Conservation (phyloP, 30 jellyfish, hydroid and myxozoan genomes). For the Turritopsis dohrnii region DNA sequence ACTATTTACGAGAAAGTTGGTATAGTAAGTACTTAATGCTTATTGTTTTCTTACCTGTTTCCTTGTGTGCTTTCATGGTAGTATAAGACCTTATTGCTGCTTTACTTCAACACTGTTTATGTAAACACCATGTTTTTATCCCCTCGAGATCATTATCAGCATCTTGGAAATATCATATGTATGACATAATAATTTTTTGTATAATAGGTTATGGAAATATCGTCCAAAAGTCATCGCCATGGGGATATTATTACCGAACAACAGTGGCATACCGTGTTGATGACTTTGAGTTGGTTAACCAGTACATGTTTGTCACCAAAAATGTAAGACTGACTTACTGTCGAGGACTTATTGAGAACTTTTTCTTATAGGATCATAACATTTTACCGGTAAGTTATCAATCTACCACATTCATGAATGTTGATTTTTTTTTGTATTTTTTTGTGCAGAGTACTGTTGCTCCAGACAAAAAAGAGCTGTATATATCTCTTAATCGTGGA, state of each 20-base stretch:
- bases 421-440: not conserved
- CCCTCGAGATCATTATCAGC: no score
- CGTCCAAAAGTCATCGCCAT: slow-evolving; percentile 10
- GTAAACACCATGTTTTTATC: no score
- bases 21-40: not conserved
- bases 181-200: not conserved
- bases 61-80: not conserved
- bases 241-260: slow-evolving; percentile 51
- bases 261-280: slow-evolving; percentile 48
- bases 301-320: slow-evolving; percentile 73
- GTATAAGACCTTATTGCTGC: no score
- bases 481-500: slow-evolving; percentile 19
- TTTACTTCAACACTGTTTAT: no score
- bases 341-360: no score
- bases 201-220: not conserved
- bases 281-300: slow-evolving; percentile 72
- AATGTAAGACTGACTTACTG: slow-evolving; percentile 51
- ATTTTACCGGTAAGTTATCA: not conserved
- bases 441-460: slow-evolving; percentile 15
- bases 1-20: slow-evolving; percentile 4
- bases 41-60: not conserved
- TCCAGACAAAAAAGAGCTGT: not conserved
- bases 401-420: no score
- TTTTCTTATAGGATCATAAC: no score
- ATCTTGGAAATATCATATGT: no score